A percentile compares a stretch with the other conserved stretches of the same genome.
Conservation (phyloP, 1,140 invertebrate species). For the Trichonephila clavipes region DNA sequence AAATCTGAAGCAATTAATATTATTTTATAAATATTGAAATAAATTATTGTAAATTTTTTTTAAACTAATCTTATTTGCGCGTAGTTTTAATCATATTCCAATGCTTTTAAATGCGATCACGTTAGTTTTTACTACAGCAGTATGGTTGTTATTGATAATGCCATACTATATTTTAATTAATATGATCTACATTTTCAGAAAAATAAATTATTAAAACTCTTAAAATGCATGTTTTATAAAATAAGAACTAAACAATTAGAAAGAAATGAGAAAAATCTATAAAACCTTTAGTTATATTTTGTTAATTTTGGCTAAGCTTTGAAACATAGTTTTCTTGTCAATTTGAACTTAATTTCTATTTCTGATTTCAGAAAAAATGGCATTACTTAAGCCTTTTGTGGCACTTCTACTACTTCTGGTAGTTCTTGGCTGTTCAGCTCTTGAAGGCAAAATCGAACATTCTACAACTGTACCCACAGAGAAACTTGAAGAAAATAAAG, state of each 20-base stretch:
- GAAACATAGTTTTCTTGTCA: not conserved
- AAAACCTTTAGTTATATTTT: not conserved
- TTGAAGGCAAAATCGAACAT: not conserved
- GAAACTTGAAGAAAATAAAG: not conserved
- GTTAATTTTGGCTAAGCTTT: not conserved
- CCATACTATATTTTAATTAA: no score
- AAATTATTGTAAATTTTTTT: no score
- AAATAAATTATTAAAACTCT: no score
- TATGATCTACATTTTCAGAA: no score
- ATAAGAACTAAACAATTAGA: not conserved
- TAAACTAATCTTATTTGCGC: no score
- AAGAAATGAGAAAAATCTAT: not conserved
- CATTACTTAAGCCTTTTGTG: constrained; percentile 6
- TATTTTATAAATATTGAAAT: no score
- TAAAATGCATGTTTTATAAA: no score
- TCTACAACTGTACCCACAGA: not conserved
- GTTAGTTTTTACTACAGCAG: no score
- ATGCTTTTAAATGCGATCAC: no score
- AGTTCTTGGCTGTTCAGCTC: not conserved
- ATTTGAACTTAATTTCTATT: not conserved
- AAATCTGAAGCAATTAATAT: no score
- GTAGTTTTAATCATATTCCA: no score
- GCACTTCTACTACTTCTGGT: constrained; percentile 8
- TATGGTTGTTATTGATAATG: no score
- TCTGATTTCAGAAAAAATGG: constrained; percentile 41